These are phyloP conservation scores for Hylomyscus alleni DNA, from an alignment of 2,797 vertebrate species.

Conservation along the genomic window DNA sequence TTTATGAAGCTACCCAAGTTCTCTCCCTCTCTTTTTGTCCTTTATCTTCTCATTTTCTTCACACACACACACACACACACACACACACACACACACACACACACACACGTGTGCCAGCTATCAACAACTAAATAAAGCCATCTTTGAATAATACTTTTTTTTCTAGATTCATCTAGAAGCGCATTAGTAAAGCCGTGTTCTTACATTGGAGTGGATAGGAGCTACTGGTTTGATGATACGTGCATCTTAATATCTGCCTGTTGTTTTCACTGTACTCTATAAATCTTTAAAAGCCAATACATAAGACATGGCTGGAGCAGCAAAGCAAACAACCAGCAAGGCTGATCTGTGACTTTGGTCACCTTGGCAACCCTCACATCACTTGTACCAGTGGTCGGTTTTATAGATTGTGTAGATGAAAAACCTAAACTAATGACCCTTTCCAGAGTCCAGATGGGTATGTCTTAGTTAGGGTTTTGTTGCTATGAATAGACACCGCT, in stretches of 20 bases:
- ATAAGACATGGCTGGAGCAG: not conserved
- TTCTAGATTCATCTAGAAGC: not conserved
- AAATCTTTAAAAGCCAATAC: constrained; percentile 58
- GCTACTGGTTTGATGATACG: not conserved
- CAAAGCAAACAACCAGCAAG: not conserved
- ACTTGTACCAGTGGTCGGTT: constrained; percentile 1
- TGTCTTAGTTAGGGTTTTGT: too few relatives aligned
- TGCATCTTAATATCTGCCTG: not conserved
- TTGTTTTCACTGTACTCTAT: constrained; percentile 35
- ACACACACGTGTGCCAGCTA: not conserved
- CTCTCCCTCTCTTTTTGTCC: not conserved
- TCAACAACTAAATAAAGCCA: not conserved
- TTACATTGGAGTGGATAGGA: not conserved
- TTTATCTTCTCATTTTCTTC: not conserved
- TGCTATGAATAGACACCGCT: too few relatives aligned
- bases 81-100: not conserved
- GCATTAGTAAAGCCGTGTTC: not conserved
- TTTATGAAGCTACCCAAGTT: not conserved
- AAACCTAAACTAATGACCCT: not conserved
- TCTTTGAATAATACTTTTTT: not conserved
- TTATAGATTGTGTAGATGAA: not conserved
- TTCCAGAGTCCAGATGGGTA: not conserved
- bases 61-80: not conserved
- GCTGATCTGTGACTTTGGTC: not conserved
- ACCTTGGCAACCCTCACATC: constrained; percentile 16